Base-by-base conservation (phyloP, 1,140 invertebrate genomes). In the Drosophila biarmipes region DNA sequence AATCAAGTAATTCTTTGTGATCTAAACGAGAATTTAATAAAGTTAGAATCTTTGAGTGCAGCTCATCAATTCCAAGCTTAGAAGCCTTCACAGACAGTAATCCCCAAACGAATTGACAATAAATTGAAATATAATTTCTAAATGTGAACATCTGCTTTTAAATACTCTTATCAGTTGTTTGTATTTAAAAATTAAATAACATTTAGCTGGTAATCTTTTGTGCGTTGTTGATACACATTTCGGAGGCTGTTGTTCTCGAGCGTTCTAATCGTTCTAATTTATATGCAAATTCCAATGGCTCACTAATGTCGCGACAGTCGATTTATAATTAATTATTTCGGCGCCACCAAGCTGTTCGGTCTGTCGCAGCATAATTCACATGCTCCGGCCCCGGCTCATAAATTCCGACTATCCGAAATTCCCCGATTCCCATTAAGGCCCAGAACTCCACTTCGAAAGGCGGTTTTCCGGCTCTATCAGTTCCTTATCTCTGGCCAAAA, bases 191-290 rank as follows among this genome's bases (percentile, higher is more conserved):
- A 51, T 11, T 29, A 17, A 49, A 31, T 31, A 58, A 34, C 2
- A 17, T n/a, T 27, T 42, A 35, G 11, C 19, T 53, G 19, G 35
- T 59, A 66, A 52, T 64, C 21, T 63, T 31, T 46, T 54, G 42
- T 61, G 45, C 29, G 53, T 73, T 43, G 38, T 67, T 58, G 56
- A 59, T 66, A 40, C 55, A 66, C 63, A 59, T 59, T 68, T 43
- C 54, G 54, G 15, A 14, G 49, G n/a, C 40, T 69, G 63, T 69
- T 69, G 51, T 62, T 78, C 61, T 71, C 68, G 80, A 55, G 42
- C 76, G 80, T 72, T 89, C 85, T 78, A 84, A 80, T 71, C 76
- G 85, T 64, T 89, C 84, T 84, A 84, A 89, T 90, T 80, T 90
- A 90, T 80, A 89, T 89, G 85, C 80, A 89, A 89, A 89, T 89